Conservation (phyloP, 2,888 invertebrate species). For the Polymixis flavicincta region DNA sequence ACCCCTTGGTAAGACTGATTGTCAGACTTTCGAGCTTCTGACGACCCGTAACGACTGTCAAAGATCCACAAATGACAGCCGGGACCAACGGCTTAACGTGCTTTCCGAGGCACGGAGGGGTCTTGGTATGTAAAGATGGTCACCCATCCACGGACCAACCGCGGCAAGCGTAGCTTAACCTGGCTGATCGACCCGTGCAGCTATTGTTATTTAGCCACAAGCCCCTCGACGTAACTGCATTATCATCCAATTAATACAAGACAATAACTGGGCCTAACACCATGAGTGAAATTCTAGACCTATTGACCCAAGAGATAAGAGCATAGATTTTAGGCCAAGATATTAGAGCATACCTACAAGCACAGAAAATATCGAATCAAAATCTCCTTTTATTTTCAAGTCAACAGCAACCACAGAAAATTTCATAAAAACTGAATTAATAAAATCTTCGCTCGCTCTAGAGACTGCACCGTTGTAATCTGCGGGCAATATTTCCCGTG, state of each 20-base stretch:
- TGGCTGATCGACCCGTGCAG: no score
- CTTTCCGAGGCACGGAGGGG: no score
- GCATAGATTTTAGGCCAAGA: no score
- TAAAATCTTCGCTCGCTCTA: constrained; percentile 7
- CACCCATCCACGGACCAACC: no score
- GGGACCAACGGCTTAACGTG: no score
- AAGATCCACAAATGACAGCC: no score
- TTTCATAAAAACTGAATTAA: constrained; percentile 36
- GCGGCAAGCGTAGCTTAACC: no score
- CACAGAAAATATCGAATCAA: not conserved
- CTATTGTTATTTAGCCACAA: no score
- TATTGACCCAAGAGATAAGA: not conserved
- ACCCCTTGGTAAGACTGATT: no score
- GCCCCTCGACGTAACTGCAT: not conserved
- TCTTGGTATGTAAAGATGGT: no score
- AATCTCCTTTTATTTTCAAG: constrained; percentile 1
- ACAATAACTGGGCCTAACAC: not conserved
- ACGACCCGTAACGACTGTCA: no score
- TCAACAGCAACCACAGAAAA: not conserved
- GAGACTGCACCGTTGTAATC: constrained; percentile 32
- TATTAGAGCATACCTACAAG: not conserved
- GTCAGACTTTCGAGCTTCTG: no score
- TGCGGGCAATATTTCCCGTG: constrained; percentile 33
- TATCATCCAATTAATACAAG: not conserved
- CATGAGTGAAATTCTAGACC: not conserved